Percentiles rank a stretch among this genome's conserved stretches.
Conservation (phyloP, 1,140 invertebrate species). For the Penaeus chinensis region DNA sequence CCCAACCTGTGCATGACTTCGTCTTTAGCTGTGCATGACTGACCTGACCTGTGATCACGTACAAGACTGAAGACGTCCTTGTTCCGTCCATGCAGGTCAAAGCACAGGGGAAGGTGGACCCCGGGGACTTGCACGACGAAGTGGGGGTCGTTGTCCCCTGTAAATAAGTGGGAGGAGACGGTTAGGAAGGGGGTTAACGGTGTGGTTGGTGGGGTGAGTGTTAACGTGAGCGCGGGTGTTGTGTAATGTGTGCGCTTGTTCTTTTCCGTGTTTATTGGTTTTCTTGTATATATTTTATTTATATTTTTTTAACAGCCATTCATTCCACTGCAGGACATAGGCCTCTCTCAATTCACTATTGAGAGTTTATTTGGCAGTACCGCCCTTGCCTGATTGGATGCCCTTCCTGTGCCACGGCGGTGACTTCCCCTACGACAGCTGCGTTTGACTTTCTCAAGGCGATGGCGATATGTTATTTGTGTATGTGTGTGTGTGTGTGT, state of each 20-base stretch:
- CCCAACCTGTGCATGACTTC: background rate
- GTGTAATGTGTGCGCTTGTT: background rate
- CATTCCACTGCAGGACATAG: too few species aligned
- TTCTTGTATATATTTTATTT: too few species aligned
- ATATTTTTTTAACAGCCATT: too few species aligned
- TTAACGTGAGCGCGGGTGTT: background rate
- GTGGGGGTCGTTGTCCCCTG: conserved; percentile 58
- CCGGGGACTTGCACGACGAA: conserved; percentile 53
- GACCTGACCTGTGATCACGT: conserved; percentile 39
- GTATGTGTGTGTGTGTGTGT: too few species aligned
- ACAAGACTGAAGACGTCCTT: conserved; percentile 38
- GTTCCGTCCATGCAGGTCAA: conserved; percentile 45
- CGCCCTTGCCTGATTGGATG: too few species aligned
- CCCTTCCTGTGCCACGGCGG: too few species aligned
- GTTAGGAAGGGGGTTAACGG: background rate
- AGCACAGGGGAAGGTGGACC: conserved; percentile 49
- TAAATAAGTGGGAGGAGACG: background rate
- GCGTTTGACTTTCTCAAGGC: too few species aligned
- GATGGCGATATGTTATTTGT: too few species aligned
- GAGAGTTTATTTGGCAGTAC: too few species aligned
- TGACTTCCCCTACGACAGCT: too few species aligned
- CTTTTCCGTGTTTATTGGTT: too few species aligned
- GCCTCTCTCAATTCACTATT: too few species aligned
- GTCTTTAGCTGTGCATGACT: background rate
- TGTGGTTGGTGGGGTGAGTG: background rate